A percentile compares a stretch with the other conserved stretches of the same genome.
Evolutionary conservation across 2,888 invertebrate species (phyloP).

Genomic region (Chironomus riparius): DNA sequence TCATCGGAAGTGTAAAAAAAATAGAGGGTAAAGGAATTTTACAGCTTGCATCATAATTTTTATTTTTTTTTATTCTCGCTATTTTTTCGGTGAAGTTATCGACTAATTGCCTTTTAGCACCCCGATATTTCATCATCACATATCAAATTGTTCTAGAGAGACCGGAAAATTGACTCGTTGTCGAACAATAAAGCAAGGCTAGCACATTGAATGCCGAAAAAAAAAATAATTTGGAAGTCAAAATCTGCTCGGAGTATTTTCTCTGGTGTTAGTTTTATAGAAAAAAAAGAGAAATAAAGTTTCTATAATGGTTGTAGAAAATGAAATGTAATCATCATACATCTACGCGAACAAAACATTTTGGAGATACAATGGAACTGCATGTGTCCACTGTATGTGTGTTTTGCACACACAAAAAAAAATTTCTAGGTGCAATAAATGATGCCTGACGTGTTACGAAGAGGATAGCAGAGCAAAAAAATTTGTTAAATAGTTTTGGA

Average conservation of each 20-base stretch:
- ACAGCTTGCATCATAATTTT: not conserved
- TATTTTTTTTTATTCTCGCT: not conserved
- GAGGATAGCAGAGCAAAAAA: no score
- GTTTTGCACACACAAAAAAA: not conserved
- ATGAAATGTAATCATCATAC: not conserved
- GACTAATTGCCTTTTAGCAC: conserved; percentile 20
- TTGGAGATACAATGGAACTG: not conserved
- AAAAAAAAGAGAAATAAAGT: not conserved
- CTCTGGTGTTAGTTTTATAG: not conserved
- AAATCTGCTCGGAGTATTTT: not conserved
- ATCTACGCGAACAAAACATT: not conserved
- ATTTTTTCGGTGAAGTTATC: conserved; percentile 4
- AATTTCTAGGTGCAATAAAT: not conserved
- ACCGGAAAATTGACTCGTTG: no score
- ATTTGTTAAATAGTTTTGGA: no score
- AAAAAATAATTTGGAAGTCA: not conserved
- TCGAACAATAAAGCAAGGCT: no score
- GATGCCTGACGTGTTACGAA: no score
- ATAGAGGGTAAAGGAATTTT: not conserved
- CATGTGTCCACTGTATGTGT: conserved; percentile 14
- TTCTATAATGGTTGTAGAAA: not conserved
- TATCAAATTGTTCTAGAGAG: no score
- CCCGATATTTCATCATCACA: not conserved
- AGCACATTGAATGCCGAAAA: no score
- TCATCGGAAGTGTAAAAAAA: conserved; percentile 1